phyloP scores from a whole-genome alignment of 2,888 invertebrate species.

The Folsomia manolachei region DNA sequence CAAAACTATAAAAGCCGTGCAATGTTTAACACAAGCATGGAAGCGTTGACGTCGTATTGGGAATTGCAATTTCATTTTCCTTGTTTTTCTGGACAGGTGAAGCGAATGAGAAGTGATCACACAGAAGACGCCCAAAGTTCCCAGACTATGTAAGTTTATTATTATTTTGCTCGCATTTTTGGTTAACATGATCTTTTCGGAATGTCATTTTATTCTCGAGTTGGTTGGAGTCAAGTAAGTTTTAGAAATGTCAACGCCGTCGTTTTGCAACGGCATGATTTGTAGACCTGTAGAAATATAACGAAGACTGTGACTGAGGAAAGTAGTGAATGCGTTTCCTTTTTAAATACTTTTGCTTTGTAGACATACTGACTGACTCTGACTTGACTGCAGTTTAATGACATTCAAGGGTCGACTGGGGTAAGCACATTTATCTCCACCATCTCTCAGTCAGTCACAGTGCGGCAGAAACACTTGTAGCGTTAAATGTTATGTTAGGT shows the following conservation, averaged over 20 bases:
- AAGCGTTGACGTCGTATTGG: neutral
- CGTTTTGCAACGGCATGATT: no score
- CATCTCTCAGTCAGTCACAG: neutral
- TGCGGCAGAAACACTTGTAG: neutral
- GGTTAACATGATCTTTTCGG: no score
- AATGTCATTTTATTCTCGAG: no score
- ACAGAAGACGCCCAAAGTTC: slow-evolving; percentile 23
- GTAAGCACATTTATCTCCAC: slow-evolving; percentile 2
- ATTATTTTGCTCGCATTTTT: neutral
- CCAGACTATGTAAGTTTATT: slow-evolving; percentile 36
- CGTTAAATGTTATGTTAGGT: slow-evolving; percentile 6
- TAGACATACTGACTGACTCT: neutral
- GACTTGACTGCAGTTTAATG: neutral
- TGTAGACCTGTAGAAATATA: neutral
- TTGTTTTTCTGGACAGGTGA: slow-evolving; percentile 31
- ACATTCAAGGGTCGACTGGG: neutral
- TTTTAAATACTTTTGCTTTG: no score
- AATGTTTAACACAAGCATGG: neutral
- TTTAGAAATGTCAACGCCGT: no score
- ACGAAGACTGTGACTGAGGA: neutral
- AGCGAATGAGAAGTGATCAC: slow-evolving; percentile 25
- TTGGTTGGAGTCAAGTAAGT: no score
- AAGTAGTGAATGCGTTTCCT: no score
- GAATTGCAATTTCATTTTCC: slow-evolving; percentile 1
- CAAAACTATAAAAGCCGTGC: no score